These are phyloP conservation scores for Phaenicophaeus curvirostris DNA, from an alignment of 2,797 vertebrate genomes.

Conservation along the genomic window DNA sequence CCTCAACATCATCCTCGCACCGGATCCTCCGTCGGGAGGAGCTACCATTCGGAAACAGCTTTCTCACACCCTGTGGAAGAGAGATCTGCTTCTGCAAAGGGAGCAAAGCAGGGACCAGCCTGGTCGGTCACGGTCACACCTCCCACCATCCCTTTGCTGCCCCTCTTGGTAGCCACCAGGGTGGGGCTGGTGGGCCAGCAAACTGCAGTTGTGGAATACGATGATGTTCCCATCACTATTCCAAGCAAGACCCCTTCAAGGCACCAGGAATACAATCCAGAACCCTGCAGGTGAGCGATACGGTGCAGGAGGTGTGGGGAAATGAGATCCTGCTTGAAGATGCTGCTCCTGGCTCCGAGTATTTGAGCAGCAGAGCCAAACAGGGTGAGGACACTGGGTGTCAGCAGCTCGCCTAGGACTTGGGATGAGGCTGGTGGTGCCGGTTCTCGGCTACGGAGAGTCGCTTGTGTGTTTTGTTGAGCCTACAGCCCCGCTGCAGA, in stretches of 20 bases:
- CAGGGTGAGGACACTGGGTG: fast-evolving
- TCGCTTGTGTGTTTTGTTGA: fast-evolving
- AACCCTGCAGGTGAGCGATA: fast-evolving
- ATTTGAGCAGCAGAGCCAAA: fast-evolving
- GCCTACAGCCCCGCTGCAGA: neutral
- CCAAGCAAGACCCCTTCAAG: neutral
- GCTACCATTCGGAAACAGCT: neutral
- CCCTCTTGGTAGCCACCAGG: neutral
- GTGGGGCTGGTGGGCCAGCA: neutral
- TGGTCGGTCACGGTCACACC: fast-evolving
- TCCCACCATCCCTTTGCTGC: fast-evolving
- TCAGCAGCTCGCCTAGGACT: fast-evolving
- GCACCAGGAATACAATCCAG: neutral
- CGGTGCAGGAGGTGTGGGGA: fast-evolving
- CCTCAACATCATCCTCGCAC: too few relatives aligned
- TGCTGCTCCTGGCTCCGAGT: fast-evolving
- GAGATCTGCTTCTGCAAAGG: neutral
- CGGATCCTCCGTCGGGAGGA: neutral
- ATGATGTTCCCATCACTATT: neutral
- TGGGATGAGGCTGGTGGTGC: fast-evolving
- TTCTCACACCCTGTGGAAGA: neutral
- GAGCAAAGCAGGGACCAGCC: neutral
- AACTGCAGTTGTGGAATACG: fast-evolving
- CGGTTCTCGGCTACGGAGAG: neutral
- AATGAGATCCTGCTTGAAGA: neutral